Evolutionary conservation across 2,113 vertebrate genomes (phyloP), one percentile per base, ranked within the genome.

Genomic region (Mus pahari): DNA sequence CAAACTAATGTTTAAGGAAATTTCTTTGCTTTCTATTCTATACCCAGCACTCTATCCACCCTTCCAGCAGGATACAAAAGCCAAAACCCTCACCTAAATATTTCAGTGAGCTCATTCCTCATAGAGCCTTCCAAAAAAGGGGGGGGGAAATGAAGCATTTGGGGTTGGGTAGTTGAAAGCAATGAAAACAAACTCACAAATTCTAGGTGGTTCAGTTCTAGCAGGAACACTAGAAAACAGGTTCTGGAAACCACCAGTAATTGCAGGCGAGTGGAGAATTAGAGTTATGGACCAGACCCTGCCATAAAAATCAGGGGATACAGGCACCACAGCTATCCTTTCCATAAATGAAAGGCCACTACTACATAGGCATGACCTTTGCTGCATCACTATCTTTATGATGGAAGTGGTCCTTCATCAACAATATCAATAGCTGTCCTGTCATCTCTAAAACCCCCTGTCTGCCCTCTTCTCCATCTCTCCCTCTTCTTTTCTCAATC

Each of bases 241-340:
- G 20, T 55, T 86, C n/a, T 45, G 58, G 42, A 75, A 77, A 70
- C 0, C 1, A 7, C 5, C 12, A 64, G 50, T 10, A 12, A n/a
- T 0, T 0, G 5, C 2, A 58, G 42, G 16, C 19, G 0, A 1
- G 48, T 53, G 13, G 6, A 22, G 7, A 71, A 28, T 70, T 17
- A 45, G 64, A 82, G 53, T 2, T 4, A 5, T 1, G 33, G 16
- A 45, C 2, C 26, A 84, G 50, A 81, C 36, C 17, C 64, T 36
- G 16, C 19, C 42, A 19, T 10, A 12, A 13, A 13, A 9, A 3
- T 5, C 66, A 9, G 50, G 5, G 6, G 6, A 6, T 39, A 20
- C 48, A 53, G n/a, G 1, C 19, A 9, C 3, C 13, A 0, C 0
- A 0, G 9, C 0, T 19, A 5, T 1, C 31, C 68, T 17, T 0